Evolutionary conservation across 2,888 invertebrate genomes (phyloP), one percentile per base, ranked within the genome.

Genomic region (Cyclophora punctaria): DNA sequence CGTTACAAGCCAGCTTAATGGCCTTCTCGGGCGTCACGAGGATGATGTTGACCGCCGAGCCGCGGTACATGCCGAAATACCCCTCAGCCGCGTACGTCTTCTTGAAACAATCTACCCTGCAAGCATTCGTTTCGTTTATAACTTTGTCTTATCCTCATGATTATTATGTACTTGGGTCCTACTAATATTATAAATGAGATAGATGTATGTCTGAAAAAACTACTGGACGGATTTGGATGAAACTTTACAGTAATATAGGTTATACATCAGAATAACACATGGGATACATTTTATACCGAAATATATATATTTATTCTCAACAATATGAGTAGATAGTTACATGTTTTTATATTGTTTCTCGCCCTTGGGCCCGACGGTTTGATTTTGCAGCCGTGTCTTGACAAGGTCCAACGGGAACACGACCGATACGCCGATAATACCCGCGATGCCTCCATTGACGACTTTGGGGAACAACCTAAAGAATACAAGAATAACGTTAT

Each of bases 21-120:
- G 98, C 99, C 78, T 99, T 99, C 83, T 99, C 99, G 0, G 99
- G 99, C 0, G 99, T 99, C 56, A 99, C 98, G 49, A 99, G 91
- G 40, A 99, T 84, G 68, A 99, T 97, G 85, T 99, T 99, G 3
- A 99, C 99, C n/a, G 93, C 98, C 0, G 98, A 98, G 3, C 99
- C 99, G 69, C 97, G 93, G 81, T 99, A 99, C 98, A 99, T 98
- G 67, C 98, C 98, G 78, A 98, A 95, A 79, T 98, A 98, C 0
- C 99, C 99, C 80, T 99, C 99, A 7, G 95, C 93, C 49, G 88
- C 90, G 76, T 96, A 98, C 0, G 98, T 98, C 84, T 99, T 96
- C 57, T 91, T 93, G 72, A 98, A 98, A 80, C 99, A 99, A 80
- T 99, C 99, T 58, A 97, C 83, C 95, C 98, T 98, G 20, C 20